phyloP scores from a whole-genome alignment of 1,140 invertebrate genomes.

The Scaptodrosophila lebanonensis region DNA sequence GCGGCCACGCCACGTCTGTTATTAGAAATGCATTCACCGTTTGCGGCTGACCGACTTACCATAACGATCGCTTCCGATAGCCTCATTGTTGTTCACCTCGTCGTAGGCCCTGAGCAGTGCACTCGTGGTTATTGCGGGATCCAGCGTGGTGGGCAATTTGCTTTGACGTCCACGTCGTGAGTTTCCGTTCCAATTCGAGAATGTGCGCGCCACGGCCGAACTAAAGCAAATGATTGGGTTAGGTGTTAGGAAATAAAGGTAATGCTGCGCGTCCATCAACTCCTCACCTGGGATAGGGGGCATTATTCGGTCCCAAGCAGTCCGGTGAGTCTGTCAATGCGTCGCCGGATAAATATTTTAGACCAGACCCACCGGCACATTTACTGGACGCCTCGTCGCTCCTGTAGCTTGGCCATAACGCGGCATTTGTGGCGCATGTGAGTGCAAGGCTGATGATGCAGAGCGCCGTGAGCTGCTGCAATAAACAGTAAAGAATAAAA shows the following conservation, averaged over 20 bases:
- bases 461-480: constrained; percentile 60
- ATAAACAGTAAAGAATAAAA: constrained; percentile 26
- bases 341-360: constrained; percentile 91
- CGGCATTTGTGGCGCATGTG: constrained; percentile 54
- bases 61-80: constrained; percentile 68
- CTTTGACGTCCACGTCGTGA: constrained; percentile 75
- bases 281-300: constrained; percentile 87
- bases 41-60: constrained; percentile 64
- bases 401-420: constrained; percentile 65
- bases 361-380: constrained; percentile 80
- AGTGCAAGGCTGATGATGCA: constrained; percentile 62
- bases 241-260: constrained; percentile 68
- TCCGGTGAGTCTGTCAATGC: constrained; percentile 85
- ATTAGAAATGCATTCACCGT: constrained; percentile 8
- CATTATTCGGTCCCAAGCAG: constrained; percentile 87
- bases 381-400: constrained; percentile 69
- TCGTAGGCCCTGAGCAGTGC: constrained; percentile 83
- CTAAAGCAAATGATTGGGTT: constrained; percentile 69
- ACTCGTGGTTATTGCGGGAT: constrained; percentile 84
- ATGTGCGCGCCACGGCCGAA: constrained; percentile 82
- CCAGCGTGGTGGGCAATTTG: constrained; percentile 80
- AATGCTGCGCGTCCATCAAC: constrained; percentile 14
- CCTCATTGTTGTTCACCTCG: constrained; percentile 78
- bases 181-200: constrained; percentile 78
- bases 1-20: constrained; percentile 17